Percentiles rank a stretch among this genome's conserved stretches.
These are phyloP conservation scores for Camarhynchus parvulus DNA, from an alignment of 2,113 vertebrate species.

Conservation along the genomic window DNA sequence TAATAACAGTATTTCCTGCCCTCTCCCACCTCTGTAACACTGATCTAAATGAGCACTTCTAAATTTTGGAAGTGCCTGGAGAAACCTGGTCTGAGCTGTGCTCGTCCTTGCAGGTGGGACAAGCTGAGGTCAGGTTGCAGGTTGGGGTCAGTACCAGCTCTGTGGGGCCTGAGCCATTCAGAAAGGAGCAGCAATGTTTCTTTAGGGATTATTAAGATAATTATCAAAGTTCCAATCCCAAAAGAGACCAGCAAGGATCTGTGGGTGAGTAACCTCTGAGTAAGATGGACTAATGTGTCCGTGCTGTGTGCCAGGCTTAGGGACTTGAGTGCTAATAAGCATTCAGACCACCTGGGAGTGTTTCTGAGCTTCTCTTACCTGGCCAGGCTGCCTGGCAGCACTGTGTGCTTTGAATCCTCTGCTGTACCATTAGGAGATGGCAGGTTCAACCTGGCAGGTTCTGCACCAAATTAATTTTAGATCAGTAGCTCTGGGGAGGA, in stretches of 20 bases:
- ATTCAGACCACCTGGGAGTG: background rate
- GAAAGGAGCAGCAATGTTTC: background rate
- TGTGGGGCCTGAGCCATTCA: background rate
- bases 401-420: fast-evolving
- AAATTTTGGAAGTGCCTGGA: background rate
- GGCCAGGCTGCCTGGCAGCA: background rate
- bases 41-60: background rate
- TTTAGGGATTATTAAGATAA: background rate
- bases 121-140: background rate
- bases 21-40: background rate
- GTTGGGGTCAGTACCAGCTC: background rate
- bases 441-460: background rate
- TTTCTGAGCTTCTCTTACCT: background rate
- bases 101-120: background rate
- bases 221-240: background rate
- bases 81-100: background rate
- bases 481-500: background rate
- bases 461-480: background rate
- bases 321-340: background rate
- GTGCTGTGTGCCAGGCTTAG: background rate
- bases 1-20: background rate
- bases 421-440: background rate
- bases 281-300: background rate
- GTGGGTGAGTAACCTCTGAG: background rate
- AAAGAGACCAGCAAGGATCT: background rate